phyloP scores from a whole-genome alignment of 2,113 vertebrate species.

The Axis porcinus region DNA sequence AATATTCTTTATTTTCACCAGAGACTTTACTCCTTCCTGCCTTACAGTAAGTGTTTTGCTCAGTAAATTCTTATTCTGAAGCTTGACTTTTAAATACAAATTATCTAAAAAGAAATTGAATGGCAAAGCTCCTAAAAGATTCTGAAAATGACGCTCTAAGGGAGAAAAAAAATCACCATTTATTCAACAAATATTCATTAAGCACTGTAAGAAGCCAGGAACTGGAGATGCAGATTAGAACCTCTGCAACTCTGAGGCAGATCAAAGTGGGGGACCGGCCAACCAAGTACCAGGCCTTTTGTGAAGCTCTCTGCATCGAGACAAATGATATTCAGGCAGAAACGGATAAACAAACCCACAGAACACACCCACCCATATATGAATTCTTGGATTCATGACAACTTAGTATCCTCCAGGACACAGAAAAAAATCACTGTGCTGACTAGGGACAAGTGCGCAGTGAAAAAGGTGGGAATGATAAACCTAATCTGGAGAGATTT shows the following conservation, averaged over 20 bases:
- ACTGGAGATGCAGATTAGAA: not conserved
- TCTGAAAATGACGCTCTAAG: not conserved
- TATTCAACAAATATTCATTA: slow-evolving; percentile 9
- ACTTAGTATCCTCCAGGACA: not conserved
- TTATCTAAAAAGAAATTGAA: slow-evolving; percentile 10
- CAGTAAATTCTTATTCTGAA: not conserved
- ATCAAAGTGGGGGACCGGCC: not conserved
- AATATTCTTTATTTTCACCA: not conserved
- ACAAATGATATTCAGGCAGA: not conserved
- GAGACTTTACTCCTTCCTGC: not conserved
- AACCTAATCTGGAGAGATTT: not conserved
- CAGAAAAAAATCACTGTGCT: not conserved
- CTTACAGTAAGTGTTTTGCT: not conserved
- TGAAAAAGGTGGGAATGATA: not conserved
- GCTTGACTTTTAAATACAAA: slow-evolving; percentile 17
- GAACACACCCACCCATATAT: not conserved
- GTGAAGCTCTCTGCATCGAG: not conserved
- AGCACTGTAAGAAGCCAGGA: not conserved
- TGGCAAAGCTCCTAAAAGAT: not conserved
- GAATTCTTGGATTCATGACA: not conserved
- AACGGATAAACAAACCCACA: not conserved
- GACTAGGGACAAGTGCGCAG: not conserved
- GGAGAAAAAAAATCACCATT: not conserved
- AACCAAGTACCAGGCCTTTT: not conserved
- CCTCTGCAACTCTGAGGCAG: not conserved